A percentile compares a stretch with the other conserved stretches of the same genome.
These are phyloP conservation scores for Anarhynchus alexandrinus DNA, from an alignment of 2,113 vertebrate species.

Conservation along the genomic window DNA sequence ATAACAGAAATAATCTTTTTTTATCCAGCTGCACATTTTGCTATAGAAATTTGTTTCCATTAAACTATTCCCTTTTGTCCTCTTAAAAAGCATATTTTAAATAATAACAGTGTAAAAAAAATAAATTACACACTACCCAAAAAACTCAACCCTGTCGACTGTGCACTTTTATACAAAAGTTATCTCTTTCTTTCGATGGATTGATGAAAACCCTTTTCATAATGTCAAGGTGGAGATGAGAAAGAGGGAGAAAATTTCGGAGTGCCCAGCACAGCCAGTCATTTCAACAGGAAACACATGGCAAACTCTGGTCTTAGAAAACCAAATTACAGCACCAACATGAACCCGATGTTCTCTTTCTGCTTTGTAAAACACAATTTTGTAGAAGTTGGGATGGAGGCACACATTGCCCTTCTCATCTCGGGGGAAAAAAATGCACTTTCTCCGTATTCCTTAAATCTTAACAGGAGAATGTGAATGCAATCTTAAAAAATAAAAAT, in stretches of 20 bases:
- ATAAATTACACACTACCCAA: conserved; percentile 49
- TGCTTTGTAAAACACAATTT: not conserved
- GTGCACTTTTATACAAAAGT: conserved; percentile 33
- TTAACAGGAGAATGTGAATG: not conserved
- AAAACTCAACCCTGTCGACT: not conserved
- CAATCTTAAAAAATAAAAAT: not conserved
- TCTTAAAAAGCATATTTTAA: conserved; percentile 63
- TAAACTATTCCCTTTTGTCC: conserved; percentile 64
- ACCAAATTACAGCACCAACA: not conserved
- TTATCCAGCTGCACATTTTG: conserved; percentile 47
- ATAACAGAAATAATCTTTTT: conserved; percentile 61
- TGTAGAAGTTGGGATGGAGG: not conserved
- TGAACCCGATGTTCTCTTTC: not conserved
- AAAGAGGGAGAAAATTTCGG: not conserved
- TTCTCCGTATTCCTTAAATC: not conserved
- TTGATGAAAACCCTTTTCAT: conserved; percentile 38
- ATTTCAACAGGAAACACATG: not conserved
- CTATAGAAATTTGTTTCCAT: conserved; percentile 66
- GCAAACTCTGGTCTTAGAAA: not conserved
- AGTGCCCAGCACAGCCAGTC: not conserved
- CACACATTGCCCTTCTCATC: not conserved
- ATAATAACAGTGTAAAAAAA: conserved; percentile 62
- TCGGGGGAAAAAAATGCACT: not conserved
- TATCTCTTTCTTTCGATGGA: conserved; percentile 1
- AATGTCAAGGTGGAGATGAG: conserved; percentile 12